Percentiles rank a stretch among this genome's conserved stretches.
Conservation (phyloP, 2,113 vertebrate genomes). For the Rafetus swinhoei region DNA sequence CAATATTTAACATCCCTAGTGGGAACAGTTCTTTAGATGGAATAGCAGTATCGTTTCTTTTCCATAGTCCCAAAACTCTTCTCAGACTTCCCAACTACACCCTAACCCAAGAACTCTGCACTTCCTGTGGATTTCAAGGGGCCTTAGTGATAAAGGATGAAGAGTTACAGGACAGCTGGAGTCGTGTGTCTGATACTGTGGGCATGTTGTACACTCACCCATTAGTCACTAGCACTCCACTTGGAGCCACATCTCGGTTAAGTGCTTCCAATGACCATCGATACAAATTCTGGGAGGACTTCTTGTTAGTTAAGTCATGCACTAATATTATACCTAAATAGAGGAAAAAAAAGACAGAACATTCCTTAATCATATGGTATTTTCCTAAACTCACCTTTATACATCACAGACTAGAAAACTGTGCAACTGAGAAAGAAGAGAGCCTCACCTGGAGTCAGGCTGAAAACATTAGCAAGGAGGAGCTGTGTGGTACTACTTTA, state of each 20-base stretch:
- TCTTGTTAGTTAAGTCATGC: slow-evolving; percentile 98
- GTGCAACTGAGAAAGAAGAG: neutral
- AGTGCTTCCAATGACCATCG: slow-evolving; percentile 95
- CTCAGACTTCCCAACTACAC: neutral
- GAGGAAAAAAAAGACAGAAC: slow-evolving; percentile 29
- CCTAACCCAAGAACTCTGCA: neutral
- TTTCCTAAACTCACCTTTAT: slow-evolving; percentile 19
- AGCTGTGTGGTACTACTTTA: slow-evolving; percentile 42
- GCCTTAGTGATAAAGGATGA: neutral
- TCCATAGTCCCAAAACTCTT: neutral
- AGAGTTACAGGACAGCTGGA: neutral
- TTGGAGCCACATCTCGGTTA: slow-evolving; percentile 91
- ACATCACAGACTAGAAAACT: neutral
- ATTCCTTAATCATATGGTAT: neutral
- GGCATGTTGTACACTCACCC: slow-evolving; percentile 79
- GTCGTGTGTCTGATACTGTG: neutral
- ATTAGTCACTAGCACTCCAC: slow-evolving; percentile 94
- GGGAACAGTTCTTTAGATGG: rapidly evolving
- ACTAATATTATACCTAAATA: slow-evolving; percentile 94
- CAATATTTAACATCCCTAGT: neutral
- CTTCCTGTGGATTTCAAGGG: neutral
- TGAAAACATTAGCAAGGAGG: slow-evolving; percentile 22
- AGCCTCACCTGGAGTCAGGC: neutral
- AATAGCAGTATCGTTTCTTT: neutral
- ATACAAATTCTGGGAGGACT: slow-evolving; percentile 97